phyloP scores from a whole-genome alignment of 2,888 invertebrate species.

The Caenorhabditis auriculariae region DNA sequence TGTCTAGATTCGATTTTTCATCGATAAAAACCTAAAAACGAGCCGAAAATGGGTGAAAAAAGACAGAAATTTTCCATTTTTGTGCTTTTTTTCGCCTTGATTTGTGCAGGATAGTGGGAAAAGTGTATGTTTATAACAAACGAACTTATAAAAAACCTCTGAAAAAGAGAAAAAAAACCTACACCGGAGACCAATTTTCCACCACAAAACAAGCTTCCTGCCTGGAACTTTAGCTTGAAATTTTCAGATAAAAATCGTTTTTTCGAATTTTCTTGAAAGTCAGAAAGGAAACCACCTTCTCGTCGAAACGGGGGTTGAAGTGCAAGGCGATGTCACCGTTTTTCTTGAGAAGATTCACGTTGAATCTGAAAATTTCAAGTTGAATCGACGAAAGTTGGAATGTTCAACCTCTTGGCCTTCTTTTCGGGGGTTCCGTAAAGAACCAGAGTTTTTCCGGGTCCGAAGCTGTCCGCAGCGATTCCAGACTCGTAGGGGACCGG shows the following conservation, averaged over 20 bases:
- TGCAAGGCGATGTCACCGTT: slow-evolving; percentile 56
- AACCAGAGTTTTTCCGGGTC: slow-evolving; percentile 49
- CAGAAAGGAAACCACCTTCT: slow-evolving; percentile 40
- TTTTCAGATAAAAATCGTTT: neutral
- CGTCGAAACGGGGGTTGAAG: slow-evolving; percentile 59
- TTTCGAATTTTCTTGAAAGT: neutral
- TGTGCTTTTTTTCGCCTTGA: no score
- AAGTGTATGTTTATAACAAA: no score
- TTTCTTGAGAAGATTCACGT: slow-evolving; percentile 54
- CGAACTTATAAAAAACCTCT: no score
- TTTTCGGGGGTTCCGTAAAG: slow-evolving; percentile 50
- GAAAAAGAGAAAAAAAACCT: neutral
- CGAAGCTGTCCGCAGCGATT: slow-evolving; percentile 47
- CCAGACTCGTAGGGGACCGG: slow-evolving; percentile 54
- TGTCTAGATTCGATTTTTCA: no score
- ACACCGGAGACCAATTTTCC: neutral
- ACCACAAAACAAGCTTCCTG: neutral
- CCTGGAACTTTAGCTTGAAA: no score
- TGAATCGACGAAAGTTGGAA: neutral
- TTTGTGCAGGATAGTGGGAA: no score
- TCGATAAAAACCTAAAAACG: no score
- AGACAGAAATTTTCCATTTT: no score
- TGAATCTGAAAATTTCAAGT: slow-evolving; percentile 33
- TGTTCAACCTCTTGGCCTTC: slow-evolving; percentile 50
- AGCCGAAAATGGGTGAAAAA: no score